Conservation (phyloP, 2,113 vertebrate species). For the Panthera tigris region DNA sequence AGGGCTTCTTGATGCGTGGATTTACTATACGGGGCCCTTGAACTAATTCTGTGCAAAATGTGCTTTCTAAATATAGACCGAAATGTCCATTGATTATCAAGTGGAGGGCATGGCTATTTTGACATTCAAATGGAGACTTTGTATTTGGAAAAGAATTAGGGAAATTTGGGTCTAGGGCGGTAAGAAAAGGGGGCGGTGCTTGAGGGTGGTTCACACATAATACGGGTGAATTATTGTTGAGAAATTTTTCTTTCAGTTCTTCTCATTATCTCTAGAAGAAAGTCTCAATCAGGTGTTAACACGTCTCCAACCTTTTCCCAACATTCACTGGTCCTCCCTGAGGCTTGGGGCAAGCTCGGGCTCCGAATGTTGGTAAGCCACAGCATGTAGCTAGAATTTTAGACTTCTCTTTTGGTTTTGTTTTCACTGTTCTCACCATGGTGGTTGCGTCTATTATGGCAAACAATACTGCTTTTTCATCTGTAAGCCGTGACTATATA, state of each 20-base stretch:
- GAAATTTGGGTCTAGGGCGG: neutral
- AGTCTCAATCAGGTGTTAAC: neutral
- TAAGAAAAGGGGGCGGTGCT: neutral
- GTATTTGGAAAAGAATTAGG: neutral
- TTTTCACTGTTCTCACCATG: neutral
- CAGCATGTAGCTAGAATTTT: neutral
- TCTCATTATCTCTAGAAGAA: neutral
- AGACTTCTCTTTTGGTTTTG: neutral
- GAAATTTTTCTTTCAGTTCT: neutral
- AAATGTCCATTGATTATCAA: neutral
- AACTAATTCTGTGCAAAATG: constrained; percentile 50
- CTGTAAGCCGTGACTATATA: neutral
- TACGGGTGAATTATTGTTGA: neutral
- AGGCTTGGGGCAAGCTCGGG: neutral
- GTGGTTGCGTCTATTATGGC: neutral
- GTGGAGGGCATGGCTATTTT: neutral
- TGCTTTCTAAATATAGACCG: constrained; percentile 42
- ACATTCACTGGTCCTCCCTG: neutral
- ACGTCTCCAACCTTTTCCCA: neutral
- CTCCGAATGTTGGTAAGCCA: neutral
- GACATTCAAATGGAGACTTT: constrained; percentile 19
- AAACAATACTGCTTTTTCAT: neutral
- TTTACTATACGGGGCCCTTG: neutral
- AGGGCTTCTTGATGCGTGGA: neutral
- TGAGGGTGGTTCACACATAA: neutral